Percentiles rank a stretch among this genome's conserved stretches.
phyloP scores from a whole-genome alignment of 30 jellyfish, hydroid and myxozoan genomes.

The Aurelia sp. region DNA sequence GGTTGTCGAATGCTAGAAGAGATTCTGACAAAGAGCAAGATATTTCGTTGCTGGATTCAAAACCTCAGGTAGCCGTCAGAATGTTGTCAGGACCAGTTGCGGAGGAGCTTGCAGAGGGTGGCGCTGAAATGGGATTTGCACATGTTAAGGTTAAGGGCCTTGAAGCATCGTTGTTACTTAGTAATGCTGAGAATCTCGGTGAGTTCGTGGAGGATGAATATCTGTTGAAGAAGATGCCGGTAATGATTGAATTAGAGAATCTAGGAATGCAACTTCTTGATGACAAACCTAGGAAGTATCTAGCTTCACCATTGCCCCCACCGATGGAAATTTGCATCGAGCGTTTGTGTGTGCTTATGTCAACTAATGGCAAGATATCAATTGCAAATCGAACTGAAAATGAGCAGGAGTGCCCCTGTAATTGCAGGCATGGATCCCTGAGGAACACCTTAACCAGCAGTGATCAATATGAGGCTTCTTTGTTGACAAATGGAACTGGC shows the following conservation, averaged over 20 bases:
- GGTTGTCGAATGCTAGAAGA: slow-evolving; percentile 43
- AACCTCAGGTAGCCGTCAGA: slow-evolving; percentile 67
- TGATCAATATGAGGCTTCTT: neutral
- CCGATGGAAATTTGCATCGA: slow-evolving; percentile 76
- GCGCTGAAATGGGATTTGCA: slow-evolving; percentile 83
- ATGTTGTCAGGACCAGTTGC: slow-evolving; percentile 88
- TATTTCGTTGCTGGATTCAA: neutral
- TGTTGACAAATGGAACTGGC: slow-evolving; percentile 5
- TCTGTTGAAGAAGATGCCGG: slow-evolving; percentile 71
- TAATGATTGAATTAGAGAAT: slow-evolving; percentile 66
- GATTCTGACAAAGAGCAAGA: slow-evolving; percentile 46
- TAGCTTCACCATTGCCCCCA: slow-evolving; percentile 82
- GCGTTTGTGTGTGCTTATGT: slow-evolving; percentile 48
- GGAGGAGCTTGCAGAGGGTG: slow-evolving; percentile 57
- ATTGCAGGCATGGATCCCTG: too few relatives aligned
- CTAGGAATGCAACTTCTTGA: slow-evolving; percentile 73
- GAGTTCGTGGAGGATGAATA: slow-evolving; percentile 96
- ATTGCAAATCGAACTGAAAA: too few relatives aligned
- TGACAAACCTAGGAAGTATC: slow-evolving; percentile 90
- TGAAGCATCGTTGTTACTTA: slow-evolving; percentile 72
- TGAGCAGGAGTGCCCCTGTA: neutral
- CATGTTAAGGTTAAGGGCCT: slow-evolving; percentile 71
- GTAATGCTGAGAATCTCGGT: slow-evolving; percentile 90
- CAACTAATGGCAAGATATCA: slow-evolving; percentile 55
- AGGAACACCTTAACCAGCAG: neutral